Base-by-base conservation (phyloP, 1,140 invertebrate genomes). In the Protaetia brevitarsis region DNA sequence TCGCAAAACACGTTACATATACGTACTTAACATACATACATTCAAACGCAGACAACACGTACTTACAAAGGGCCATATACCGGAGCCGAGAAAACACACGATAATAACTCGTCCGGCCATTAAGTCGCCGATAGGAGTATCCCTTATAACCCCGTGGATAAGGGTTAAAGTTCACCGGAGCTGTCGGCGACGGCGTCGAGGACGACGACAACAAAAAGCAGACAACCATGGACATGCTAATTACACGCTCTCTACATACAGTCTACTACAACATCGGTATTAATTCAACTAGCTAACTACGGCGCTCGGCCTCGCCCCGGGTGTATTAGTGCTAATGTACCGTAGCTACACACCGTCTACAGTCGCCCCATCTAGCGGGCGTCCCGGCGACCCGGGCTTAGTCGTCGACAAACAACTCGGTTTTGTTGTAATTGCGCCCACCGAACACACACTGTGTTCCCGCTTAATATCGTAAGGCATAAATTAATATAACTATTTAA, bases 401-500 rank as follows among this genome's bases (percentile, higher is more conserved):
- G 68, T 72, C 71, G 68, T 71, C 72, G 68, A 74, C 73, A 74
- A 74, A 74, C 73, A 71, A 74, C 69, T 72, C 70, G 72, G 69
- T 74, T 72, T 74, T 69, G 72, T 76, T 73, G 73, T 74, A 74
- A 76, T 74, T 75, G 74, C 72, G 65, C 68, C 72, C 73, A 66
- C 68, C 72, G 66, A 73, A 73, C 70, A 72, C 68, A n/a, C 51
- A 67, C 31, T 58, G 56, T 30, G 71, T 71, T 72, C 72, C 70
- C 70, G 68, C 74, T 73, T 75, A 76, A 74, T 76, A 76, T 69
- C 70, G 69, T 71, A 71, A 73, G 69, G 74, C 73, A 74, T 73
- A 74, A 76, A 76, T 76, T 76, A 74, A 76, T 76, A 76, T 71
- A 73, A 75, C 73, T 75, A 72, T 72, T 73, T 73, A 70, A 69